Evolutionary conservation across 1,140 invertebrate species (phyloP).

Genomic region (Nasonia longicornis): DNA sequence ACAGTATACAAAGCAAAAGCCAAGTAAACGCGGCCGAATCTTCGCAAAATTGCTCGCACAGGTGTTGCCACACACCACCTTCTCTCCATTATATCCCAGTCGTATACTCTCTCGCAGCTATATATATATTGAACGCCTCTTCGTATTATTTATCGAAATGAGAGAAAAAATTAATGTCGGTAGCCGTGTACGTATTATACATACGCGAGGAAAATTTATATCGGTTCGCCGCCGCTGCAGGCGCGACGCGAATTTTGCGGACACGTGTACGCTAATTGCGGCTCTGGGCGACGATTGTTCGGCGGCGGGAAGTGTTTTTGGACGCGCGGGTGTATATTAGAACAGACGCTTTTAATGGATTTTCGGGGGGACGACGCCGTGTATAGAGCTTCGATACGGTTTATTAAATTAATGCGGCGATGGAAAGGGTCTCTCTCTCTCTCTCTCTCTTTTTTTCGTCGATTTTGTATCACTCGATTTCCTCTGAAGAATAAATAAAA

Average conservation of each 20-base stretch:
- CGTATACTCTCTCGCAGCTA: not conserved
- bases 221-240: not conserved
- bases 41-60: constrained; percentile 22
- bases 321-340: not conserved
- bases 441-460: too few species aligned
- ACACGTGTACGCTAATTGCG: not conserved
- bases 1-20: too few species aligned
- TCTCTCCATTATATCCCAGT: not conserved
- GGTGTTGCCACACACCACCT: constrained; percentile 10
- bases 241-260: not conserved
- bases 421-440: too few species aligned
- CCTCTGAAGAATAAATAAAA: not conserved
- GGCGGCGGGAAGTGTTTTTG: not conserved
- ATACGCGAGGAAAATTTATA: not conserved
- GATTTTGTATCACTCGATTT: too few species aligned
- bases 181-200: not conserved
- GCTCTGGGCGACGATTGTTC: not conserved
- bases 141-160: not conserved
- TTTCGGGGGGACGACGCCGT: not conserved
- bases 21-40: not conserved
- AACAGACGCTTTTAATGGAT: not conserved
- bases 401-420: not conserved
- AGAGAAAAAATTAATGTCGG: not conserved
- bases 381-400: not conserved
- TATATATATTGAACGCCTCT: constrained; percentile 4